Base-by-base conservation (phyloP, 1,140 invertebrate species). In the Drosophila ohnishii region DNA sequence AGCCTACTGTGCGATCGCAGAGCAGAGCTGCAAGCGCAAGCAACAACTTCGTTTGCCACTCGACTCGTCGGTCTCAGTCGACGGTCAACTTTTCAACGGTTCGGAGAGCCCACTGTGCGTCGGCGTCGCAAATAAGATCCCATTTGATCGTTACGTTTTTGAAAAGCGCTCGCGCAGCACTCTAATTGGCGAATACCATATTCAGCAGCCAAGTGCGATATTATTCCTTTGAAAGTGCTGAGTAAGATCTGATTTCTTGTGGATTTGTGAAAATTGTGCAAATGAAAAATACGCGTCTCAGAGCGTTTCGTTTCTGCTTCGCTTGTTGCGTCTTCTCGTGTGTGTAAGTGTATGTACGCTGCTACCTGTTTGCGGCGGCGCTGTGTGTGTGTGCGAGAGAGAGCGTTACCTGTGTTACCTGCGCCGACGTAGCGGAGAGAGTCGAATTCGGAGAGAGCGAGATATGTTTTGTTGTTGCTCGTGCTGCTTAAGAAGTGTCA, bases 311-410 rank as follows among this genome's bases (percentile, higher is more conserved):
- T 86, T 88, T 87, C 83, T 87, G 84, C 83, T 87, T 76, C 75
- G 80, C 48, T 86, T 77, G 50, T 51, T 56, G 39, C 64, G 56
- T 42, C 48, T 60, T 25, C 19, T 19, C 66, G 64, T 60, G 55
- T 60, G 63, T 80, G 75, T 71, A 40, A 69, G 77, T 80, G 85
- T 71, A 42, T 35, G 47, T 42, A 14, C 7, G 19, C 51, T 28
- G 82, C 84, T 88, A 88, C 84, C 84, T 88, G 84, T 88, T 88
- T 88, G 77, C 51, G 22, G 48, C 50, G 62, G 45, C 59, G 47
- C 39, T 67, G 59, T 72, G 59, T 59, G 47, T 57, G 70, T 63
- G 67, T 35, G 61, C 13, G 61, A 75, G 25, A 56, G 56, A 66
- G 64, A 55, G 50, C 35, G 37, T 51, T 34, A 53, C 25, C 25